Base-by-base conservation (phyloP, 2,113 vertebrate genomes). In the Monarcha castaneiventris region DNA sequence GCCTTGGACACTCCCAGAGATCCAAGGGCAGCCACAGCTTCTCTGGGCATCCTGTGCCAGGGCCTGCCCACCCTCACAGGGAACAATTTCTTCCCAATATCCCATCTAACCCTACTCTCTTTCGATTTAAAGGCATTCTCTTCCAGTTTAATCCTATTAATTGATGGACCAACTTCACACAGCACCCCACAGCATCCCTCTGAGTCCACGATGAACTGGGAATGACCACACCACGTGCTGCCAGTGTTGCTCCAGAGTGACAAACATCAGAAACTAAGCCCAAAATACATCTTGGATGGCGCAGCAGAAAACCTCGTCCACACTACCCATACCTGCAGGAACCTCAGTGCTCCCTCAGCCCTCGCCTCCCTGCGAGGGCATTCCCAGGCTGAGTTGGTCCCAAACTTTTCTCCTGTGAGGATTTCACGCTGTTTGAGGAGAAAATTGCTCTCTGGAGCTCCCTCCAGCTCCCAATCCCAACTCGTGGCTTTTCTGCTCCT, bases 301-400 rank as follows among this genome's bases (percentile, higher is more conserved):
- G 18, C 59, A 63, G 44, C 51, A 21, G 26, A 35, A 71, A 59
- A 25, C 26, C 17, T 15, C 23, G 15, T 25, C 33, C 56, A 7
- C 32, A 1, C 25, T 5, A 5, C 14, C 39, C 16, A 1, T 7
- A 30, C 44, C 72, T 68, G 13, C 51, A 69, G 83, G 76, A 58
- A 49, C 15, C 27, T 37, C 12, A 6, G 44, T 1, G 21, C 30
- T 74, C 64, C 51, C 41, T 59, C 23, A 75, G n/a, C 52, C 44
- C 22, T 73, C 3, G 0, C 27, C 19, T 80, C 43, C n/a, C 17
- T 12, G 11, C 6, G 32, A 43, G 10, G 6, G 35, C 4, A 1
- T 23, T 61, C 0, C 6, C 66, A 72, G 49, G 44, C 49, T 82
- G 74, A 58, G 58, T 1, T 66, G 82, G 7, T 37, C 46, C 48